These are phyloP conservation scores for Malaclemys terrapin DNA, from an alignment of 2,113 vertebrate genomes.

Conservation along the genomic window DNA sequence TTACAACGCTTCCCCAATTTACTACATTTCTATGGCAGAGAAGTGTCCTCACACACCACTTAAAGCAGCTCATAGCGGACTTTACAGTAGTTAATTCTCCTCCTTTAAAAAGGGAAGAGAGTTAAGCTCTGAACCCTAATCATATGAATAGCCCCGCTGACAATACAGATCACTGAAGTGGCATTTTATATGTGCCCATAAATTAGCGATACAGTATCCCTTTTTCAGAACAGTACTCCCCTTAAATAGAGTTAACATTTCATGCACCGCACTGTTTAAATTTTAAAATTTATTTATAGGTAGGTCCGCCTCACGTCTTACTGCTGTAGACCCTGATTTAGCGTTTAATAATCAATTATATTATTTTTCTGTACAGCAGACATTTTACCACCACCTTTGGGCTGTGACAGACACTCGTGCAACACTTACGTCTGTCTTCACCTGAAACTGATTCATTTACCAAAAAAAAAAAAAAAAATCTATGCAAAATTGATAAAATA, in stretches of 20 bases:
- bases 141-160: slow-evolving; percentile 25
- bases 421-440: slow-evolving; percentile 52
- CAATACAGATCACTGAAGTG: slow-evolving; percentile 43
- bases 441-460: slow-evolving; percentile 60
- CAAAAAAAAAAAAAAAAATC: slow-evolving; percentile 16
- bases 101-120: slow-evolving; percentile 29
- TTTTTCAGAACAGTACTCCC: slow-evolving; percentile 15
- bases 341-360: slow-evolving; percentile 66
- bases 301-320: not conserved
- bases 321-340: slow-evolving; percentile 46
- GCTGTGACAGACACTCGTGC: slow-evolving; percentile 57
- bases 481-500: slow-evolving; percentile 70
- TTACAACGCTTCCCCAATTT: not conserved
- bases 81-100: slow-evolving; percentile 25
- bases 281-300: not conserved
- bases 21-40: not conserved
- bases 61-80: not conserved
- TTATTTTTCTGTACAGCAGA: not conserved
- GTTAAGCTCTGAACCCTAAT: slow-evolving; percentile 61
- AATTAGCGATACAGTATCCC: slow-evolving; percentile 32
- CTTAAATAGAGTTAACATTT: slow-evolving; percentile 51
- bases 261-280: slow-evolving; percentile 23
- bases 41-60: not conserved
- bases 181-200: not conserved
- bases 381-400: slow-evolving; percentile 65